Evolutionary conservation across 1,140 invertebrate genomes (phyloP), one percentile per base, ranked within the genome.

Genomic region (Monomorium pharaonis): DNA sequence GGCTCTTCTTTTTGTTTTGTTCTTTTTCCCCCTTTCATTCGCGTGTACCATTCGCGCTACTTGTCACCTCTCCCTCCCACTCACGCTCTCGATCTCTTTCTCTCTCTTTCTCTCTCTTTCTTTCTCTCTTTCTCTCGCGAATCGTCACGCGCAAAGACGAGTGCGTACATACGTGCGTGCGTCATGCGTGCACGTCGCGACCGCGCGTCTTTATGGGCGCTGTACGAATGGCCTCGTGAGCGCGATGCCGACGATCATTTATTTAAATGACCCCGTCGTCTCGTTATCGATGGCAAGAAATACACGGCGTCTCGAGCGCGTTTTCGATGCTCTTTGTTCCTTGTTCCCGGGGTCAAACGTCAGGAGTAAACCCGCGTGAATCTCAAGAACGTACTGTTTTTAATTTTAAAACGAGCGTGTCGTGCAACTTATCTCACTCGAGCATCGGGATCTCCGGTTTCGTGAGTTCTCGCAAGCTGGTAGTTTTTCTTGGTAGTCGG

Each of bases 211-310:
- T 51, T 49, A 30, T 30, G 27, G 47, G 44, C 37, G 14, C 10
- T 4, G 10, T 30, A n/a, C 33, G 33, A 44, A 47, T 24, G 56
- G 51, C 33, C 51, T 54, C 49, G 70, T 12, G 14, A 63, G 5
- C 56, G 42, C 16, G 30, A 30, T 6, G 14, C 47, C 54, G 74
- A 69, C 21, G 21, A 69, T 69, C 51, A 80, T 58, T 80, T 80
- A 80, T 80, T 80, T 18, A 83, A 83, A 72, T 14, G 37, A 54
- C 16, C 6, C 5, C 37, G 37, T 47, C 42, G 2, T 27, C 24
- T 21, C 7, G n/a, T 81, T 47, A 58, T 72, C 78, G 65, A 54
- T n/a, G 14, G 9, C 10, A 21, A 24, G n/a, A n/a, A n/a, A n/a
- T 37, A 10, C 33, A 33, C 16, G 44, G 33, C n/a, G 44, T 51